Evolutionary conservation across 2,113 vertebrate species (phyloP).

Genomic region (Zapus hudsonius): DNA sequence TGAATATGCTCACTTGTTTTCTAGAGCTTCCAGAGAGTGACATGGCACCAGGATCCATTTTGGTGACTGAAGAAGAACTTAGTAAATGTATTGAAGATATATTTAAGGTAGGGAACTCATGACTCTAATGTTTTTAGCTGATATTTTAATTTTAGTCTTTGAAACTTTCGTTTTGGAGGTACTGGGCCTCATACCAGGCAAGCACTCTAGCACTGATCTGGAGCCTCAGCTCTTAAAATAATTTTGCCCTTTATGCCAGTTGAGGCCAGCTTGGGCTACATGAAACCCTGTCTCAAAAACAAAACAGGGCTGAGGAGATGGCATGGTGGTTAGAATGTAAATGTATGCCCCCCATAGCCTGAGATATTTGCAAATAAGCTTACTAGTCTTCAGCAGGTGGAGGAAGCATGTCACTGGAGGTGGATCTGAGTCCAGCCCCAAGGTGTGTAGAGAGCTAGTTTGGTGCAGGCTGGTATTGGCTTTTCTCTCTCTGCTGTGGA

Average conservation of each 20-base stretch:
- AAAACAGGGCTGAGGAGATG: too few species aligned
- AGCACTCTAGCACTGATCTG: background rate
- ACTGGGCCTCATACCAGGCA: background rate
- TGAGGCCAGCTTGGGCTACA: background rate
- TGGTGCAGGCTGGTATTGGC: too few species aligned
- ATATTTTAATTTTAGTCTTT: background rate
- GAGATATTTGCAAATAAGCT: too few species aligned
- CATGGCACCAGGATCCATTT: conserved; percentile 69
- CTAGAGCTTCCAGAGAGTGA: conserved; percentile 79
- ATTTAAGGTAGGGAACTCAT: conserved; percentile 89
- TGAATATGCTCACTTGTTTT: conserved; percentile 57
- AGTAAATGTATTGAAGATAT: conserved; percentile 91
- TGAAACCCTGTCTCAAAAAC: background rate
- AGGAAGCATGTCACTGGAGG: too few species aligned
- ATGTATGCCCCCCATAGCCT: too few species aligned
- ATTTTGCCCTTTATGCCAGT: background rate
- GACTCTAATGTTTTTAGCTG: conserved; percentile 19
- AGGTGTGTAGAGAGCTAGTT: too few species aligned
- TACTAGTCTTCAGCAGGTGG: too few species aligned
- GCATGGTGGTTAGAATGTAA: too few species aligned
- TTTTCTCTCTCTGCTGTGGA: too few species aligned
- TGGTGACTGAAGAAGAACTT: conserved; percentile 92
- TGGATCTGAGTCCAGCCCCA: too few species aligned
- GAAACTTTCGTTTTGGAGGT: background rate
- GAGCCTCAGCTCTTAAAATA: background rate